A percentile compares a stretch with the other conserved stretches of the same genome.
Conservation (phyloP, 2,797 vertebrate genomes). For the Pseudomugil tenellus region DNA sequence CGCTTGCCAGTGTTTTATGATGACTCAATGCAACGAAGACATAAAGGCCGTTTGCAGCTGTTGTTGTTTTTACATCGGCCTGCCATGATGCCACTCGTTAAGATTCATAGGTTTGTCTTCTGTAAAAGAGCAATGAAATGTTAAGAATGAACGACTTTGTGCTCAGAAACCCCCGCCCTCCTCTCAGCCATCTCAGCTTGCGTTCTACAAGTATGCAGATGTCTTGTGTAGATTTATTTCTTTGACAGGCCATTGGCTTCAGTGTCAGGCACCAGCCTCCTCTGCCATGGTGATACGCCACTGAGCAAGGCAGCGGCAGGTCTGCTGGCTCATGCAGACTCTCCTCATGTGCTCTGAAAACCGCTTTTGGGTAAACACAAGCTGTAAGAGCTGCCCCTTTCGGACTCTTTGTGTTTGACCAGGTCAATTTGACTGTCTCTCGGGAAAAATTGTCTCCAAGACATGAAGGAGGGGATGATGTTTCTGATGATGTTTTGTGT, state of each 20-base stretch:
- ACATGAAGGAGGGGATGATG: no score
- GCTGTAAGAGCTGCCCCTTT: not conserved
- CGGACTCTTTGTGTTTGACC: no score
- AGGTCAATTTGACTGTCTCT: no score
- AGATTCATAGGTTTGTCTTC: slow-evolving; percentile 18
- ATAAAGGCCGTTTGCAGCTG: slow-evolving; percentile 3
- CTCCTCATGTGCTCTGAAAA: not conserved
- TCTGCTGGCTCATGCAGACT: not conserved
- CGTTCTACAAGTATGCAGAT: slow-evolving; percentile 12
- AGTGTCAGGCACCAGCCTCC: slow-evolving; percentile 41
- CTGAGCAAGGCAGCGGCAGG: slow-evolving; percentile 17
- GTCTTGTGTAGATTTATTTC: slow-evolving; percentile 40
- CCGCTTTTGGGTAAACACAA: not conserved
- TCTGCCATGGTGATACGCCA: slow-evolving; percentile 3
- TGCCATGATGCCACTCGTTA: slow-evolving; percentile 15
- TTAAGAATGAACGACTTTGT: slow-evolving; percentile 40
- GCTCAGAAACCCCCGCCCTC: not conserved
- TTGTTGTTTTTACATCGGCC: slow-evolving; percentile 11
- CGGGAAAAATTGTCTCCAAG: no score
- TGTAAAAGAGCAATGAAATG: slow-evolving; percentile 22
- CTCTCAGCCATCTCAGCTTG: not conserved
- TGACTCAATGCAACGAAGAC: not conserved
- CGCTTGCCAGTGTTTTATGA: not conserved
- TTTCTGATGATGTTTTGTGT: no score
- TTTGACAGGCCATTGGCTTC: slow-evolving; percentile 7